phyloP scores from a whole-genome alignment of 2,888 invertebrate species.

The Lypha dubia region DNA sequence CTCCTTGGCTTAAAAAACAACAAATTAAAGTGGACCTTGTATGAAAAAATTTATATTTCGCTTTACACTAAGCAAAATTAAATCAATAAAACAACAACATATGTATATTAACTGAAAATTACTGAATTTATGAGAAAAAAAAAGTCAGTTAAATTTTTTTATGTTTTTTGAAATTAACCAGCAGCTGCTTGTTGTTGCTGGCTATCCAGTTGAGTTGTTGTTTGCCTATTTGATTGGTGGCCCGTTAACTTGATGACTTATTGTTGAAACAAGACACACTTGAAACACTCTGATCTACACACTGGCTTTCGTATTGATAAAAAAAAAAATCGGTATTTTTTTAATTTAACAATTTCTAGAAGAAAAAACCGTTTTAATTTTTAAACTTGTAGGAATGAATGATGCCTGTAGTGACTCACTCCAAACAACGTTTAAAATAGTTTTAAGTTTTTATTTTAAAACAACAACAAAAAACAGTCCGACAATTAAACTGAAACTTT shows the following conservation, averaged over 20 bases:
- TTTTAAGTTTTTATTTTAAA: conserved; percentile 22
- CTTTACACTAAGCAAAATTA: not conserved
- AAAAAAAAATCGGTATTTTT: conserved; percentile 22
- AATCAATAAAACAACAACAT: not conserved
- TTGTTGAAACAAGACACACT: conserved; percentile 37
- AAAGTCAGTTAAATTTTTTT: conserved; percentile 15
- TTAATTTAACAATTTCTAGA: conserved; percentile 27
- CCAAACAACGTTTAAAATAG: conserved; percentile 14
- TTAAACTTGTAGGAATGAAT: conserved; percentile 32
- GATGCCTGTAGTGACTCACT: conserved; percentile 47
- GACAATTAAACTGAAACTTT: conserved; percentile 25
- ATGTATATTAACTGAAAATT: too few relatives aligned
- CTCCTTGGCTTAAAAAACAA: too few relatives aligned
- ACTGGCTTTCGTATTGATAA: conserved; percentile 37
- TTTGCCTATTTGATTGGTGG: conserved; percentile 24
- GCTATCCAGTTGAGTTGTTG: not conserved
- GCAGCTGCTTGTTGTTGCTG: conserved; percentile 40
- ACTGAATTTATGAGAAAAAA: conserved; percentile 3
- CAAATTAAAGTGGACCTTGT: too few relatives aligned
- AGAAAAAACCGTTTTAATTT: not conserved
- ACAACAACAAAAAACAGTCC: conserved; percentile 35
- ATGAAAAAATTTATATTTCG: conserved; percentile 20
- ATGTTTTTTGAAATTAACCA: not conserved
- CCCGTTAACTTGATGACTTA: conserved; percentile 34
- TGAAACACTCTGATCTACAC: conserved; percentile 8